Evolutionary conservation across 2,888 invertebrate genomes (phyloP).

Genomic region (Aricia artaxerxes): DNA sequence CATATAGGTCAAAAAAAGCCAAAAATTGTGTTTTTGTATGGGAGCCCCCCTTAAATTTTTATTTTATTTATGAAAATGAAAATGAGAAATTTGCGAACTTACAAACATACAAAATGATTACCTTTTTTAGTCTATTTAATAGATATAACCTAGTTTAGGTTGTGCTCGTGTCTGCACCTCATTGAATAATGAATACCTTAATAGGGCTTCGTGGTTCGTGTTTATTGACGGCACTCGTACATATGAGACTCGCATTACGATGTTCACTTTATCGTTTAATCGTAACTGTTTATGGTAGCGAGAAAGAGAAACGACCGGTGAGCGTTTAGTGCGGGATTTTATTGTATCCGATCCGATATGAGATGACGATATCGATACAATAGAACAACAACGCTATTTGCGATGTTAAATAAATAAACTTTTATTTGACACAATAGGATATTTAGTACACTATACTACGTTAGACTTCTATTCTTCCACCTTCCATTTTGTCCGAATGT

Average conservation of each 20-base stretch:
- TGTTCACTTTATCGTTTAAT: conserved; percentile 1
- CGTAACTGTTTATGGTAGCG: not conserved
- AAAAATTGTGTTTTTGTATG: too few relatives aligned
- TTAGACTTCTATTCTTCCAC: too few relatives aligned
- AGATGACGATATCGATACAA: not conserved
- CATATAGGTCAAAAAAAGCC: too few relatives aligned
- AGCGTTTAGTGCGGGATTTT: not conserved
- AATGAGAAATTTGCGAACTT: not conserved
- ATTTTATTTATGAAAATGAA: too few relatives aligned
- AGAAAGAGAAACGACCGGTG: not conserved
- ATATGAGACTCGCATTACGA: conserved; percentile 6
- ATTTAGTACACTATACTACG: too few relatives aligned
- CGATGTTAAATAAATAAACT: too few relatives aligned
- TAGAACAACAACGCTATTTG: not conserved
- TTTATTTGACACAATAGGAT: too few relatives aligned
- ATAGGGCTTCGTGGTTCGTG: not conserved
- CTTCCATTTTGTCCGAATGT: too few relatives aligned
- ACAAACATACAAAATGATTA: not conserved
- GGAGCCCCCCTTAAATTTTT: too few relatives aligned
- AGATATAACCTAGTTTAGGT: not conserved
- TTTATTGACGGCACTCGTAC: not conserved
- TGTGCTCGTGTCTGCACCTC: not conserved
- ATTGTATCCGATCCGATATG: not conserved
- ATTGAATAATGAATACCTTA: not conserved
- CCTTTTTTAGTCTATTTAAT: not conserved